Evolutionary conservation across 1,140 invertebrate genomes (phyloP).

Genomic region (Nilaparvata lugens): DNA sequence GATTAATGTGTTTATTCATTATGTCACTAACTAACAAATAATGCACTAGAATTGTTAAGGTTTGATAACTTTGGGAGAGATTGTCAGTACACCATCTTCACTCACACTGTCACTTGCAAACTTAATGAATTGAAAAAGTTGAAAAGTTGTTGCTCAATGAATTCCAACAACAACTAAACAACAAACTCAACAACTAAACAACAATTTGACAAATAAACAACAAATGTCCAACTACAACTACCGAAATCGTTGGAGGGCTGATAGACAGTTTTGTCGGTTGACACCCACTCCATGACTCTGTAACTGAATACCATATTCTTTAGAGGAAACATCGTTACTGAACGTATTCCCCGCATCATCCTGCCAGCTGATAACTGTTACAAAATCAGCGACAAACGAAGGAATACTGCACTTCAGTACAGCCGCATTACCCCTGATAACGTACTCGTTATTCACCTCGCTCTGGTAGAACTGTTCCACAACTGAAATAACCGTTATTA

Average conservation of each 20-base stretch:
- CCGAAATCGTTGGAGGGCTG: constrained; percentile 6
- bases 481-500: constrained; percentile 42
- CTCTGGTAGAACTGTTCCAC: constrained; percentile 82
- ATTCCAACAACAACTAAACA: too few relatives aligned
- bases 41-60: too few relatives aligned
- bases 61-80: too few relatives aligned
- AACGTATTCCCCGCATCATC: constrained; percentile 58
- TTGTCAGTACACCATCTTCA: neutral
- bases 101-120: neutral
- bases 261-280: constrained; percentile 56
- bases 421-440: constrained; percentile 86
- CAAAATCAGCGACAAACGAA: constrained; percentile 84
- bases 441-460: constrained; percentile 88
- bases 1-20: too few relatives aligned
- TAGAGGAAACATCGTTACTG: neutral
- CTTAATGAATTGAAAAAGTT: too few relatives aligned
- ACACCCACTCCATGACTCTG: constrained; percentile 78
- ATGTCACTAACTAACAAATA: too few relatives aligned
- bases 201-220: too few relatives aligned
- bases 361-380: constrained; percentile 76
- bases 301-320: constrained; percentile 7
- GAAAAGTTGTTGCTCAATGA: too few relatives aligned
- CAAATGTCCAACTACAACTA: neutral
- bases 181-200: too few relatives aligned
- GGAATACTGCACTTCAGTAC: constrained; percentile 89